Evolutionary conservation across 1,140 invertebrate species (phyloP).

Genomic region (Drosophila saltans): DNA sequence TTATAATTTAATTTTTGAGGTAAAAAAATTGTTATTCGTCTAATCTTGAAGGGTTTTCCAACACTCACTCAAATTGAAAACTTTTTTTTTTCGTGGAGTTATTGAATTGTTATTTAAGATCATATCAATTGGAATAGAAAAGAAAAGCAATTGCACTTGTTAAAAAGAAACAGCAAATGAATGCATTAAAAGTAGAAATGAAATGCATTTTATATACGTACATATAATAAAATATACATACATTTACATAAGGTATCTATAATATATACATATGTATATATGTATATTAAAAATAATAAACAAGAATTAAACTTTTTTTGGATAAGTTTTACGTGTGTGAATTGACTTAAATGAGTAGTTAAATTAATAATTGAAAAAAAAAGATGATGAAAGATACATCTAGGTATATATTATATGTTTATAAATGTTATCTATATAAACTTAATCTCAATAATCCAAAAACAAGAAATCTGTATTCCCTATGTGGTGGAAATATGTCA

Average conservation of each 20-base stretch:
- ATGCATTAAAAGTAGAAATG: conserved; percentile 8
- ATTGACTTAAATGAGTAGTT: conserved; percentile 21
- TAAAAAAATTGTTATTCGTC: too few relatives aligned
- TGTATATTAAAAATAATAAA: conserved; percentile 60
- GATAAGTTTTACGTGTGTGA: conserved; percentile 73
- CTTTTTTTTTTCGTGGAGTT: background rate
- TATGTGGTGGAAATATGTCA: background rate
- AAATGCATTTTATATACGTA: conserved; percentile 26
- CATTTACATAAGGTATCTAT: conserved; percentile 33
- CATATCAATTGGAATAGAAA: conserved; percentile 43
- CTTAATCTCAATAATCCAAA: background rate
- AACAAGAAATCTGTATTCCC: background rate
- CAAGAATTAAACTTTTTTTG: conserved; percentile 63
- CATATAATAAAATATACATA: conserved; percentile 25
- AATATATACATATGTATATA: conserved; percentile 30
- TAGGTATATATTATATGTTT: background rate
- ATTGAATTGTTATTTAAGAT: conserved; percentile 32
- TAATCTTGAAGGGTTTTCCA: too few relatives aligned
- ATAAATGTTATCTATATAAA: too few relatives aligned
- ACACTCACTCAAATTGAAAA: too few relatives aligned
- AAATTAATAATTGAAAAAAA: conserved; percentile 16
- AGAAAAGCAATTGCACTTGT: conserved; percentile 66
- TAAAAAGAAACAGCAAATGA: conserved; percentile 47
- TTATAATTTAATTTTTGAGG: too few relatives aligned
- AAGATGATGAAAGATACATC: conserved; percentile 20